Conservation (phyloP, 2,797 vertebrate genomes). For the Pogonophryne albipinna region DNA sequence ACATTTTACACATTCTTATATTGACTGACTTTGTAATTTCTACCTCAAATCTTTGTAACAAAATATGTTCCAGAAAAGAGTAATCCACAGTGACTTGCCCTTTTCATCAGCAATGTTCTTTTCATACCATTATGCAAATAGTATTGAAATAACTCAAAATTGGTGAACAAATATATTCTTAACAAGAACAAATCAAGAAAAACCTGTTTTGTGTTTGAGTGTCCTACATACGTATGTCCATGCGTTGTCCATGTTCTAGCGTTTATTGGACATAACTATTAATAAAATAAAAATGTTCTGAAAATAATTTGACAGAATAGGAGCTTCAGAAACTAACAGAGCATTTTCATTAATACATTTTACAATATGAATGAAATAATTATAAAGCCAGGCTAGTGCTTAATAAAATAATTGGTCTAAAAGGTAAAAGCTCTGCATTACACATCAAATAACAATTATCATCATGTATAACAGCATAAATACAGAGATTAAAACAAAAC, state of each 20-base stretch:
- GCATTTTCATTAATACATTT: conserved; percentile 10
- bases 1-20: conserved; percentile 19
- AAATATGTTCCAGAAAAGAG: conserved; percentile 29
- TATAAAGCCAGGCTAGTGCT: conserved; percentile 5
- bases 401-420: conserved; percentile 24
- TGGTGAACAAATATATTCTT: neutral
- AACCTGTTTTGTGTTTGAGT: neutral
- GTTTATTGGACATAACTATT: neutral
- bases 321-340: conserved; percentile 9
- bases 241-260: conserved; percentile 1
- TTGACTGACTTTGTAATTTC: conserved; percentile 10
- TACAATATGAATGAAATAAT: neutral
- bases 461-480: conserved; percentile 39
- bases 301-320: neutral
- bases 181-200: neutral
- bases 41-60: conserved; percentile 28
- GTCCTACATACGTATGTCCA: neutral
- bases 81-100: conserved; percentile 19
- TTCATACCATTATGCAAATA: conserved; percentile 20
- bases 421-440: conserved; percentile 9
- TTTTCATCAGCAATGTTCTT: conserved; percentile 29
- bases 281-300: neutral
- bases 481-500: conserved; percentile 42
- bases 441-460: conserved; percentile 19
- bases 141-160: neutral